These are phyloP conservation scores for Xyliphius kryptos DNA, from an alignment of 2,113 vertebrate species.

Conservation along the genomic window DNA sequence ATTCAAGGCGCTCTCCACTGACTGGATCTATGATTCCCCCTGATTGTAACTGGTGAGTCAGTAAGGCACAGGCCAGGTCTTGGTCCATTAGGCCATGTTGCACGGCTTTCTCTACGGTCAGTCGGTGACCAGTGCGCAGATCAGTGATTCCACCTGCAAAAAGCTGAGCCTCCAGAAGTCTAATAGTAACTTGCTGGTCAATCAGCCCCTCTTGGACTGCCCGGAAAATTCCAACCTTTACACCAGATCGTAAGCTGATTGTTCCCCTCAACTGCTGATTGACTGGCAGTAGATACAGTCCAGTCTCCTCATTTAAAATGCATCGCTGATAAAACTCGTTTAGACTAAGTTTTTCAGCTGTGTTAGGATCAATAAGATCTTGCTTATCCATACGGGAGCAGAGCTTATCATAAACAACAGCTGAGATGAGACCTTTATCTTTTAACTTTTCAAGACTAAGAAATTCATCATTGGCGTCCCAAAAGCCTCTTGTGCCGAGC, in stretches of 20 bases:
- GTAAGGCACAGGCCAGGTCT: slow-evolving; percentile 77
- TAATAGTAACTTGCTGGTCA: slow-evolving; percentile 72
- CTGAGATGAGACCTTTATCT: slow-evolving; percentile 59
- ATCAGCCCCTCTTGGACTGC: slow-evolving; percentile 85
- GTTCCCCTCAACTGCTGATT: slow-evolving; percentile 78
- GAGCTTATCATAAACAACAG: slow-evolving; percentile 59
- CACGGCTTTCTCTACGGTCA: slow-evolving; percentile 75
- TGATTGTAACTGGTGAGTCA: slow-evolving; percentile 76
- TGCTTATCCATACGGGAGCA: slow-evolving; percentile 54
- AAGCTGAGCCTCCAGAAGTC: slow-evolving; percentile 84
- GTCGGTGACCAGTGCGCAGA: slow-evolving; percentile 78
- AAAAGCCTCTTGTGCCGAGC: slow-evolving; percentile 69
- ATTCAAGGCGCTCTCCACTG: slow-evolving; percentile 65
- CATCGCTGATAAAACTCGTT: slow-evolving; percentile 69
- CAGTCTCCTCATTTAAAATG: slow-evolving; percentile 68
- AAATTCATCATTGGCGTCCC: slow-evolving; percentile 42
- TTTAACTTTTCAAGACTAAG: slow-evolving; percentile 68
- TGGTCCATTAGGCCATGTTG: slow-evolving; percentile 76
- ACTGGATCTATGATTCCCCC: slow-evolving; percentile 78
- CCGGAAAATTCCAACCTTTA: slow-evolving; percentile 78
- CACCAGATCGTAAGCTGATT: slow-evolving; percentile 74
- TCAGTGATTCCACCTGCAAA: slow-evolving; percentile 88
- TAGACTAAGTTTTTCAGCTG: slow-evolving; percentile 75
- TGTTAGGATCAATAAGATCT: slow-evolving; percentile 87
- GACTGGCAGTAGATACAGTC: slow-evolving; percentile 77